Evolutionary conservation across 1,140 invertebrate species (phyloP).

Genomic region (Drosophila trapezifrons): DNA sequence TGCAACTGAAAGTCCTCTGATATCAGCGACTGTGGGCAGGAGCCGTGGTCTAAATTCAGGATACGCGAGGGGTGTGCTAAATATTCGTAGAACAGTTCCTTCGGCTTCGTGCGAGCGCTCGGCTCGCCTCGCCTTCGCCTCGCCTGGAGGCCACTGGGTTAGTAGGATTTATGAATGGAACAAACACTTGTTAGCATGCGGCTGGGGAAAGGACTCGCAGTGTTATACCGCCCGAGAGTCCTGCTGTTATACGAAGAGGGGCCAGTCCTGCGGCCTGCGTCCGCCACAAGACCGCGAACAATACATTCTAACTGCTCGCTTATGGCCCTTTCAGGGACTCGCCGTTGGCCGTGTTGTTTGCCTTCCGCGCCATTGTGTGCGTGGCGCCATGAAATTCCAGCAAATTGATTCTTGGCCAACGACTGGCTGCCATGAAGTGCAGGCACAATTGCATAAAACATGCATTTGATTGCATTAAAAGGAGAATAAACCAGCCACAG

Average conservation of each 20-base stretch:
- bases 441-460: constrained; percentile 16
- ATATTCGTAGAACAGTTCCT: constrained; percentile 52
- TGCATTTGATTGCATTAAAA: constrained; percentile 1
- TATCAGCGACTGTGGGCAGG: constrained; percentile 6
- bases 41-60: constrained; percentile 39
- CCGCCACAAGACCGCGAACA: background rate
- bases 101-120: background rate
- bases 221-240: constrained; percentile 13
- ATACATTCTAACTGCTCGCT: constrained; percentile 19
- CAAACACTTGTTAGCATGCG: constrained; percentile 77
- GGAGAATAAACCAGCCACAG: background rate
- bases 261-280: background rate
- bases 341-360: constrained; percentile 5
- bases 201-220: constrained; percentile 38
- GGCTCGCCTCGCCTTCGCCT: constrained; percentile 10
- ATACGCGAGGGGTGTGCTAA: constrained; percentile 48
- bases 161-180: constrained; percentile 76
- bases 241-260: constrained; percentile 26
- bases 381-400: constrained; percentile 6
- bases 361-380: constrained; percentile 17
- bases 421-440: constrained; percentile 4
- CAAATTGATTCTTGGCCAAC: constrained; percentile 23
- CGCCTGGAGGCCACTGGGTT: constrained; percentile 44
- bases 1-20: constrained; percentile 51
- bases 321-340: constrained; percentile 18